These are phyloP conservation scores for Fistularia commersonii DNA, from an alignment of 2,797 vertebrate genomes.

Conservation along the genomic window DNA sequence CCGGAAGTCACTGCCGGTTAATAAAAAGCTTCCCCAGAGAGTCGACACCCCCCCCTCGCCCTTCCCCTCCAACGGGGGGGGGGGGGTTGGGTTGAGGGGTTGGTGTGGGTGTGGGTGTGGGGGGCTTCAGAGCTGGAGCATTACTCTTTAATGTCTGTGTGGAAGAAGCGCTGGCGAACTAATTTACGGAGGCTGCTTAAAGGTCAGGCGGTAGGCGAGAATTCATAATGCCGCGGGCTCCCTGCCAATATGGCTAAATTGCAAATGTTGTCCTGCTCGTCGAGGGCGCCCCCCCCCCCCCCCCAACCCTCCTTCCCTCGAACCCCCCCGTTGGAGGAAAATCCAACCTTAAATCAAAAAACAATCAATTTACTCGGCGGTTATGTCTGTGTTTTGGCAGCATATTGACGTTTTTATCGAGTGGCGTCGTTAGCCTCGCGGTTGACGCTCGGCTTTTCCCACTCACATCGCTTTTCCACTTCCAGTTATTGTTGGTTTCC, in stretches of 20 bases:
- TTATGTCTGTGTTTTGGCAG: constrained; percentile 24
- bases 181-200: constrained; percentile 56
- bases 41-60: too few species aligned
- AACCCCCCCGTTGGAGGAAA: background rate
- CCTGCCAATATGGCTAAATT: constrained; percentile 44
- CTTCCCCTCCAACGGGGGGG: too few species aligned
- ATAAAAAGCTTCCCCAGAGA: constrained; percentile 45
- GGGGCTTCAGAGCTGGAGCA: constrained; percentile 29
- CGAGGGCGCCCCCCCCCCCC: too few species aligned
- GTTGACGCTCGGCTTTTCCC: background rate
- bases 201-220: constrained; percentile 54
- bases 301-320: too few species aligned
- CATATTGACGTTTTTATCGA: constrained; percentile 25
- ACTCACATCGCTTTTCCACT: constrained; percentile 11
- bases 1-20: constrained; percentile 42
- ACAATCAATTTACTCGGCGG: constrained; percentile 19
- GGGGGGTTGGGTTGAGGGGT: constrained; percentile 28
- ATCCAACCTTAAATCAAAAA: constrained; percentile 3
- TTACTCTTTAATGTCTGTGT: constrained; percentile 59
- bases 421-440: constrained; percentile 31
- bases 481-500: constrained; percentile 1
- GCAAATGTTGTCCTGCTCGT: constrained; percentile 20
- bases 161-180: constrained; percentile 52
- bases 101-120: constrained; percentile 38
- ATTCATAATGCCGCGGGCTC: constrained; percentile 36